phyloP scores from a whole-genome alignment of 92 coral and sea anemone genomes.

The Porites evermanni region DNA sequence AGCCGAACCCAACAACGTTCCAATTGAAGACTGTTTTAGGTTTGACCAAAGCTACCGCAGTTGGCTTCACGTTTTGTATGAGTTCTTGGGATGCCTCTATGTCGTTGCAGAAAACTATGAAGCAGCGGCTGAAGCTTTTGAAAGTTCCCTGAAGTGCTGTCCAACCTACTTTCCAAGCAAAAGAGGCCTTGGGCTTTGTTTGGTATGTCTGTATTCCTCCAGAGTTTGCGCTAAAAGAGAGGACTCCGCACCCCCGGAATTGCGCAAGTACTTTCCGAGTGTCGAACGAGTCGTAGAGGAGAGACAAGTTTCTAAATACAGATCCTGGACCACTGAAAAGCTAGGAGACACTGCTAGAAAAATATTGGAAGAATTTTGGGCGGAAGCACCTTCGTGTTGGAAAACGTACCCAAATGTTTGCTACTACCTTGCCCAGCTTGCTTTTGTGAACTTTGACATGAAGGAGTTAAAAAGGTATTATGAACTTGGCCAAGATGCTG shows the following conservation, averaged over 20 bases:
- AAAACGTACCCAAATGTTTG: slow-evolving; percentile 74
- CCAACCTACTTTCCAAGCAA: slow-evolving; percentile 60
- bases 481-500: slow-evolving; percentile 80
- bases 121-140: slow-evolving; percentile 63
- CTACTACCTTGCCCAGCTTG: slow-evolving; percentile 71
- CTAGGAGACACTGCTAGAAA: slow-evolving; percentile 16
- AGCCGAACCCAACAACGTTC: slow-evolving; percentile 52
- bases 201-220: neutral
- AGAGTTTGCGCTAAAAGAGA: neutral
- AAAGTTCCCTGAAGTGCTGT: slow-evolving; percentile 59
- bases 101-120: slow-evolving; percentile 18
- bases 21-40: slow-evolving; percentile 32
- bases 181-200: slow-evolving; percentile 51
- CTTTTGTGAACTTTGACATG: neutral
- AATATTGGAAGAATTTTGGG: slow-evolving; percentile 53
- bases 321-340: slow-evolving; percentile 19
- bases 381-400: slow-evolving; percentile 72
- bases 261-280: too few species aligned
- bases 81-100: slow-evolving; percentile 41
- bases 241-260: neutral
- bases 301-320: slow-evolving; percentile 11
- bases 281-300: neutral
- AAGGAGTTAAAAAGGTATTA: slow-evolving; percentile 43
- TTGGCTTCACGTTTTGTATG: slow-evolving; percentile 73
- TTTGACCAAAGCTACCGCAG: slow-evolving; percentile 72